These are phyloP conservation scores for Troilus luridus DNA, from an alignment of 2,888 invertebrate genomes.

Conservation along the genomic window DNA sequence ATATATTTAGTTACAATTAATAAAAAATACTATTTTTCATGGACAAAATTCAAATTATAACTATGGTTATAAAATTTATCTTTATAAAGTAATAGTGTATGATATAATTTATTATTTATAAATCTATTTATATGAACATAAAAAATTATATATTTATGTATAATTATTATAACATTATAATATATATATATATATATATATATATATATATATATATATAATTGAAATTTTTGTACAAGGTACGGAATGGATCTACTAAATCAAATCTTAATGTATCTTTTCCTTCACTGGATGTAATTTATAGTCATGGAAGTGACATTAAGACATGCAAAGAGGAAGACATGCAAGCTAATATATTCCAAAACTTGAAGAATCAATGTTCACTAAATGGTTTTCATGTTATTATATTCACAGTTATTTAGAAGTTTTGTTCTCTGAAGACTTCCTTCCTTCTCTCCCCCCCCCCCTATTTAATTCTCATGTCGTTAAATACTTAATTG, in stretches of 20 bases:
- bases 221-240: slow-evolving; percentile 52
- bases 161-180: neutral
- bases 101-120: neutral
- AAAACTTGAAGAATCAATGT: slow-evolving; percentile 52
- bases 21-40: neutral
- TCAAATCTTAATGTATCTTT: slow-evolving; percentile 55
- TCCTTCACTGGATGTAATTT: slow-evolving; percentile 58
- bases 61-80: neutral
- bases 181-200: slow-evolving; percentile 7
- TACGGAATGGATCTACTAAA: slow-evolving; percentile 52
- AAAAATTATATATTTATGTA: neutral
- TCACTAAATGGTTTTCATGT: slow-evolving; percentile 35
- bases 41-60: neutral
- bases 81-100: too few species aligned
- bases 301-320: slow-evolving; percentile 60
- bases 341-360: slow-evolving; percentile 61
- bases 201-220: neutral
- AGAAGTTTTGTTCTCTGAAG: neutral
- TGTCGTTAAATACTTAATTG: neutral
- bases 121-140: neutral
- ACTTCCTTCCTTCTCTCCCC: too few species aligned
- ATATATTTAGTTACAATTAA: too few species aligned
- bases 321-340: slow-evolving; percentile 59
- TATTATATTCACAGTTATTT: neutral
- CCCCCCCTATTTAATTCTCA: neutral